Evolutionary conservation across 2,888 invertebrate species (phyloP).

Genomic region (Cosmopolites sordidus): DNA sequence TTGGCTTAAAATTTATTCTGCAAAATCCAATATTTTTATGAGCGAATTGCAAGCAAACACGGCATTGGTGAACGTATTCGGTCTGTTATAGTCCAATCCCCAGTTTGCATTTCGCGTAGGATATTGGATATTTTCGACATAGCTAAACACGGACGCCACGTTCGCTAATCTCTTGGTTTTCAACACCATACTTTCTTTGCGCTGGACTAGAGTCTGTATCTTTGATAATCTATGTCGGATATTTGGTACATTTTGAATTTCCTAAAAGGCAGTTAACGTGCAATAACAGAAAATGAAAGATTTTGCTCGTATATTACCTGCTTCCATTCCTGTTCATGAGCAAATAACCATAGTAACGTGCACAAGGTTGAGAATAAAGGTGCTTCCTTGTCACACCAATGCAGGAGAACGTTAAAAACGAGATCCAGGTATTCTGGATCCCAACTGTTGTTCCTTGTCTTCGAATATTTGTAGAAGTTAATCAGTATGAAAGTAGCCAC

Average conservation of each 20-base stretch:
- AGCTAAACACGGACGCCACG: constrained; percentile 33
- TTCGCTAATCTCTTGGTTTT: constrained; percentile 13
- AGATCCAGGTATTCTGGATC: constrained; percentile 57
- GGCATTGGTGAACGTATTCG: constrained; percentile 41
- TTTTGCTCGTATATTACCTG: constrained; percentile 29
- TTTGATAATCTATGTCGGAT: constrained; percentile 36
- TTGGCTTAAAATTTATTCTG: constrained; percentile 28
- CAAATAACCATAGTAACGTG: constrained; percentile 65
- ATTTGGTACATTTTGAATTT: constrained; percentile 39
- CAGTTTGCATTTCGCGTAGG: constrained; percentile 42
- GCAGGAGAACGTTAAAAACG: constrained; percentile 60
- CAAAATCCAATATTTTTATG: constrained; percentile 24
- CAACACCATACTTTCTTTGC: constrained; percentile 43
- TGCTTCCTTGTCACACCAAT: constrained; percentile 64
- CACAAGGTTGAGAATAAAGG: constrained; percentile 61
- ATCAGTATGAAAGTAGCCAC: constrained; percentile 58
- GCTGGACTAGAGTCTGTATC: constrained; percentile 35
- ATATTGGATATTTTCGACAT: constrained; percentile 28
- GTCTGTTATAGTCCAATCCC: constrained; percentile 42
- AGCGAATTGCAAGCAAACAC: constrained; percentile 37
- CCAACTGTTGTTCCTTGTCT: constrained; percentile 59
- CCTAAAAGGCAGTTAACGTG: constrained; percentile 30
- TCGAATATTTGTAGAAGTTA: constrained; percentile 61
- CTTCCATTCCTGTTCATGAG: constrained; percentile 52
- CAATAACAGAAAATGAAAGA: no score